Conservation (phyloP, 2,113 vertebrate genomes). For the Stegostoma tigrinum region DNA sequence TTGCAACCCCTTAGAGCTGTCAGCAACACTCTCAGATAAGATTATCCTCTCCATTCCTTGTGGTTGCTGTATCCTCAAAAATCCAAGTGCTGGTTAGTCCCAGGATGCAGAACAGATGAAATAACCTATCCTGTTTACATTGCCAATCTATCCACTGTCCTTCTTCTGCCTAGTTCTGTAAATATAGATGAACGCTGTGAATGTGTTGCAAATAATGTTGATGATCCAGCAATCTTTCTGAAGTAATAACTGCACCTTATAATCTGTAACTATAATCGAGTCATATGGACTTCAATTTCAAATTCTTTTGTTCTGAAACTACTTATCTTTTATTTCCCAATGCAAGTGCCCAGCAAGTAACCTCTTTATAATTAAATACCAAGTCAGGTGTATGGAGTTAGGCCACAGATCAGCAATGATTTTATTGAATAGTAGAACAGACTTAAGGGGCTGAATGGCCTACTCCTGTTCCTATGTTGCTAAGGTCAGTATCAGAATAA, state of each 20-base stretch:
- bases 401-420: too few relatives aligned
- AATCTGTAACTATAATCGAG: not conserved
- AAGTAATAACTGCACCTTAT: not conserved
- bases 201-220: not conserved
- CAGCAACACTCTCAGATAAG: too few relatives aligned
- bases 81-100: too few relatives aligned
- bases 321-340: not conserved
- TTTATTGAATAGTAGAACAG: too few relatives aligned
- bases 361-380: not conserved
- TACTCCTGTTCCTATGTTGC: too few relatives aligned
- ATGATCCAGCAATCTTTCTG: not conserved
- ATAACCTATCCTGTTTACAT: not conserved
- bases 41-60: too few relatives aligned
- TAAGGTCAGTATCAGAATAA: not conserved
- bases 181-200: too few relatives aligned
- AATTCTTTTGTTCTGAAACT: not conserved
- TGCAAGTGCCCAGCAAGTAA: not conserved
- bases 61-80: too few relatives aligned
- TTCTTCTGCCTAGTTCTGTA: not conserved
- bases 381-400: not conserved
- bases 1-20: too few relatives aligned
- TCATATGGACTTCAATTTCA: not conserved
- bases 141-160: not conserved
- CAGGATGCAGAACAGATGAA: not conserved
- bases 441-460: too few relatives aligned